Percentiles rank a stretch among this genome's conserved stretches.
Conservation (phyloP, 2,797 vertebrate genomes). For the Champsocephalus gunnari region DNA sequence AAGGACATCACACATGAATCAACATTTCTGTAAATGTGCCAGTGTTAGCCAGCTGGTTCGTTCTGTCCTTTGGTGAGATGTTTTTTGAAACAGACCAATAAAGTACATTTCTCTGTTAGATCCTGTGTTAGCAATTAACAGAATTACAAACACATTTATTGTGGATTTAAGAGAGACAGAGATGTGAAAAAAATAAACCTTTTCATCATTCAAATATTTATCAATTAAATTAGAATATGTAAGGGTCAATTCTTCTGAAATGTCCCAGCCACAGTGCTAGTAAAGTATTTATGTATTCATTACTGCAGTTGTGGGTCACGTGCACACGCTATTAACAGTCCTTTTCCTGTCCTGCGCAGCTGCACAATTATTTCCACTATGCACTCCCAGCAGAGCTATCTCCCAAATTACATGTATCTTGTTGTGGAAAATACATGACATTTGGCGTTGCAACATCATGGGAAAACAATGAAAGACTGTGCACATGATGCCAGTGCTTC, state of each 20-base stretch:
- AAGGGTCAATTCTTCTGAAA: background rate
- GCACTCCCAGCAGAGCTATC: slow-evolving; percentile 62
- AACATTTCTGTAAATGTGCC: slow-evolving; percentile 24
- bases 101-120: background rate
- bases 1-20: slow-evolving; percentile 18
- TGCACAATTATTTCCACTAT: slow-evolving; percentile 77
- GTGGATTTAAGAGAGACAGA: background rate
- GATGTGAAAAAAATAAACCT: background rate
- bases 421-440: slow-evolving; percentile 72
- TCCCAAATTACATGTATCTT: slow-evolving; percentile 78
- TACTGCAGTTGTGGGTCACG: slow-evolving; percentile 49
- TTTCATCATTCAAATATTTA: background rate
- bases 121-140: background rate
- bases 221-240: background rate
- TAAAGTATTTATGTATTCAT: slow-evolving; percentile 45
- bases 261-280: slow-evolving; percentile 1
- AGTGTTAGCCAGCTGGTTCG: slow-evolving; percentile 25
- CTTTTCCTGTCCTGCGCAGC: slow-evolving; percentile 71
- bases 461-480: slow-evolving; percentile 62
- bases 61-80: slow-evolving; percentile 29
- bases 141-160: background rate
- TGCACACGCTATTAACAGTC: slow-evolving; percentile 47
- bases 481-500: slow-evolving; percentile 52
- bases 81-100: slow-evolving; percentile 10
- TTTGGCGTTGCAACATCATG: slow-evolving; percentile 64